Percentiles rank a stretch among this genome's conserved stretches.
Evolutionary conservation across 2,888 invertebrate genomes (phyloP).

Genomic region (Eilema griseolum): DNA sequence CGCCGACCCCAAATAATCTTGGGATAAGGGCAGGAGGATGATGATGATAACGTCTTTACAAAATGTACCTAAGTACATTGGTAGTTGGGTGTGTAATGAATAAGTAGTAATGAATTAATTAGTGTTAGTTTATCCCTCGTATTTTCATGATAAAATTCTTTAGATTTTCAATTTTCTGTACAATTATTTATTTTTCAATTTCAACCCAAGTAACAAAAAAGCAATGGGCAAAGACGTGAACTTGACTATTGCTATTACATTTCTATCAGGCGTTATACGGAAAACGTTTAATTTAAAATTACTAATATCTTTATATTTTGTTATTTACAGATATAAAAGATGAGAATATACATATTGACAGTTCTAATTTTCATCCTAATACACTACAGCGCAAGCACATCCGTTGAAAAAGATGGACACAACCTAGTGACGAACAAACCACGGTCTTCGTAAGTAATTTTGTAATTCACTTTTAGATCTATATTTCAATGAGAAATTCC

Average conservation of each 20-base stretch:
- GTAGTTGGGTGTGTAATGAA: too few species aligned
- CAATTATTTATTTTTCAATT: too few species aligned
- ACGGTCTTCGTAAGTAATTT: conserved; percentile 28
- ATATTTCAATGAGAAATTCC: neutral
- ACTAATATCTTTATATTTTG: neutral
- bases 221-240: too few species aligned
- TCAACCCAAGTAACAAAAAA: too few species aligned
- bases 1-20: too few species aligned
- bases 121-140: too few species aligned
- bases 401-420: conserved; percentile 9
- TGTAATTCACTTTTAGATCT: neutral
- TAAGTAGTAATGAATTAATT: too few species aligned
- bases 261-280: neutral
- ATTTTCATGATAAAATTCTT: too few species aligned
- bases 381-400: conserved; percentile 9
- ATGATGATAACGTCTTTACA: too few species aligned
- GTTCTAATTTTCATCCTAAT: conserved; percentile 17
- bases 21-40: too few species aligned
- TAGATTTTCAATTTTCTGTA: too few species aligned
- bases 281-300: neutral
- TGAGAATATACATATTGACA: conserved; percentile 29
- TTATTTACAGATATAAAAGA: conserved; percentile 32
- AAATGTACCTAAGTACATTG: too few species aligned
- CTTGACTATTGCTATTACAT: neutral
- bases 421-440: conserved; percentile 16